These are phyloP conservation scores for Pteropus alecto DNA, from an alignment of 2,113 vertebrate species.

Conservation along the genomic window DNA sequence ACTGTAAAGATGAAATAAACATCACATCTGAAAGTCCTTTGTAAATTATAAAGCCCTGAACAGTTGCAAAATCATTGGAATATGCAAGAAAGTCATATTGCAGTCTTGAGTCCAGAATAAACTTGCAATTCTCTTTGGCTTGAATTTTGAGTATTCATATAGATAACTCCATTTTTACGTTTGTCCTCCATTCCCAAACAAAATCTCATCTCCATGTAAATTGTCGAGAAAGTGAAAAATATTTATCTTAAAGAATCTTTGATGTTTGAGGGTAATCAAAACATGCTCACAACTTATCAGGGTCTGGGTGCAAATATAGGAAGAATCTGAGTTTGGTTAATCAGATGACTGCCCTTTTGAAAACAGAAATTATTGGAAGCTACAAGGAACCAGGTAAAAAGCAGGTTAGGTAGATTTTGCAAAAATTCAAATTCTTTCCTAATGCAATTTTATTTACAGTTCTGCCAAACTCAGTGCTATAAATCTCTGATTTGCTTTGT, in stretches of 20 bases:
- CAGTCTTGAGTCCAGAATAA: neutral
- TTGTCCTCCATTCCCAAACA: neutral
- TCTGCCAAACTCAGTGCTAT: neutral
- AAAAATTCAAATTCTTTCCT: neutral
- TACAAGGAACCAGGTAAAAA: neutral
- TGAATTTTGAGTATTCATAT: neutral
- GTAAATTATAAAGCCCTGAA: neutral
- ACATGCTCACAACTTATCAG: neutral
- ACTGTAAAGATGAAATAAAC: neutral
- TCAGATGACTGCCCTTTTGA: neutral
- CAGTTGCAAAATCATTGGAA: neutral
- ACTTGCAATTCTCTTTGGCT: neutral
- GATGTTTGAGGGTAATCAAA: neutral
- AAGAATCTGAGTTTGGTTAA: neutral
- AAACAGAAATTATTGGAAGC: neutral
- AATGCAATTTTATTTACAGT: neutral
- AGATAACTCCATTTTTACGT: neutral
- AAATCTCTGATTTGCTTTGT: neutral
- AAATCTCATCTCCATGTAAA: slow-evolving; percentile 1
- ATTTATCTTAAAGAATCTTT: neutral
- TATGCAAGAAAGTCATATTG: neutral
- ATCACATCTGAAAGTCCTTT: neutral
- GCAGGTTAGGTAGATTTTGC: neutral
- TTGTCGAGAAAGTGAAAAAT: slow-evolving; percentile 9
- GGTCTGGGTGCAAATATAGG: neutral